Conservation (phyloP, 2,113 vertebrate species). For the zebrafish (Danio rerio) region GRCz12tu NC_133186.1:18579501-18580000, state of each 20-base stretch:
- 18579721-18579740: not conserved
- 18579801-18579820: too few species aligned
- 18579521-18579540: constrained; percentile 30
- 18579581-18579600: constrained; percentile 61
- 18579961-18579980: too few species aligned
- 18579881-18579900: too few species aligned
- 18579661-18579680: constrained; percentile 7
- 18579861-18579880: too few species aligned
- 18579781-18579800: not conserved
- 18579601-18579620: constrained; percentile 70
- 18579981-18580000: too few species aligned
- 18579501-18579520: constrained; percentile 11
- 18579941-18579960: too few species aligned
- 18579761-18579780: not conserved
- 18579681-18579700: not conserved
- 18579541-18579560: constrained; percentile 47
- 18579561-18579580: constrained; percentile 70
- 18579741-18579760: too few species aligned
- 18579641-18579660: constrained; percentile 64
- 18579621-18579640: constrained; percentile 66
- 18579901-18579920: too few species aligned
- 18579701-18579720: not conserved
- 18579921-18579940: too few species aligned
- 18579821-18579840: too few species aligned
- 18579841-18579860: too few species aligned